Percentiles rank a stretch among this genome's conserved stretches.
These are phyloP conservation scores for Xiphophorus birchmanni DNA, from an alignment of 2,797 vertebrate genomes.

Conservation along the genomic window DNA sequence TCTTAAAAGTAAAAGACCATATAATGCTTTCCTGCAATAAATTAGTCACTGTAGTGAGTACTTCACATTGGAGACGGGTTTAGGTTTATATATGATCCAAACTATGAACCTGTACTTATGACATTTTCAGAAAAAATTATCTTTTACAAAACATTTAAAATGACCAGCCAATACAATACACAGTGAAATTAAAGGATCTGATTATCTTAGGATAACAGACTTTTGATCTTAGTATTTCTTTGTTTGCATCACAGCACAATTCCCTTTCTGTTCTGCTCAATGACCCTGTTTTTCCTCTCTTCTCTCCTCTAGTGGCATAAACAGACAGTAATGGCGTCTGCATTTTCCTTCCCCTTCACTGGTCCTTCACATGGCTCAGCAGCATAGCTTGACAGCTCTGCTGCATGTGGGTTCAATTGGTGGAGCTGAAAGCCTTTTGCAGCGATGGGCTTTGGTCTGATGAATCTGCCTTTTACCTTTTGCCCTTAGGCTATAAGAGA, in stretches of 20 bases:
- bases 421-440: conserved; percentile 77
- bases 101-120: not conserved
- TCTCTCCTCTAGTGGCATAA: conserved; percentile 67
- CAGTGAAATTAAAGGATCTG: conserved; percentile 39
- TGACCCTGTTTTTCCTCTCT: conserved; percentile 55
- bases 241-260: conserved; percentile 64
- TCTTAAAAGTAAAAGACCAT: conserved; percentile 29
- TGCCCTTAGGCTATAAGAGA: conserved; percentile 65
- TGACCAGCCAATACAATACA: conserved; percentile 6
- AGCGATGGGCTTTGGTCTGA: conserved; percentile 64
- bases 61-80: not conserved
- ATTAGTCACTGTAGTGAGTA: conserved; percentile 10
- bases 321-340: conserved; percentile 74
- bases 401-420: conserved; percentile 72
- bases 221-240: conserved; percentile 29
- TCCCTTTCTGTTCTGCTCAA: conserved; percentile 54
- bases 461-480: conserved; percentile 75
- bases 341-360: conserved; percentile 72
- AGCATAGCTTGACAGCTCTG: conserved; percentile 73
- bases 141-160: conserved; percentile 28
- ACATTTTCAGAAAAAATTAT: conserved; percentile 14
- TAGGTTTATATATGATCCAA: conserved; percentile 11
- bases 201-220: conserved; percentile 52
- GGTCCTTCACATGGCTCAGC: conserved; percentile 75
- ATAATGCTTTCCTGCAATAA: conserved; percentile 12